Evolutionary conservation across 2,113 vertebrate genomes (phyloP), one percentile per base, ranked within the genome.

Genomic region (Probosciger aterrimus): DNA sequence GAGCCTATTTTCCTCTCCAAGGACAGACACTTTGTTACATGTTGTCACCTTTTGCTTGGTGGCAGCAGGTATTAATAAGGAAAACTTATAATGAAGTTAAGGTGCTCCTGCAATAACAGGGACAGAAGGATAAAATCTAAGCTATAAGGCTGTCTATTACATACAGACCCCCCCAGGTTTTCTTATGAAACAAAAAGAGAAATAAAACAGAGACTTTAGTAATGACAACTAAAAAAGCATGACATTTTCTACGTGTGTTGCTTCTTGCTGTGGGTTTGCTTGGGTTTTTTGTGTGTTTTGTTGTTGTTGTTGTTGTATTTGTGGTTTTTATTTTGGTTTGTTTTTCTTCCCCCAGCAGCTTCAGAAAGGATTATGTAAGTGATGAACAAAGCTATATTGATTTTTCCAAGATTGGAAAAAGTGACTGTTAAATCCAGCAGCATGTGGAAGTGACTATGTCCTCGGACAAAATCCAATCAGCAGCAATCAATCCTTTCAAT

Each of bases 401-500:
- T 90, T 92, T 96, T 63, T 8, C 19, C 7, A 16, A 53, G n/a
- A 69, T 0, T 96, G 6, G 33, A 78, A 84, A 96, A 89, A 89
- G 5, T 69, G 53, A 49, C 46, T 91, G 49, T 55, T 94, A 95
- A 91, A 93, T 93, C 39, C 80, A 92, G 76, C 6, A 2, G 59
- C 19, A 64, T 49, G 8, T 57, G 35, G 69, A 97, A 96, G 23
- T 79, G 69, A 69, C 46, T 90, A 28, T 60, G 53, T 90, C 57
- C 50, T 95, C 18, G 3, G 65, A 95, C 49, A 93, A 95, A 96
- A 96, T 80, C 77, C 44, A 86, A 86, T 95, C 60, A 92, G 90
- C 63, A 92, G 10, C 52, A 94, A 93, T 93, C 82, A 94, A 47
- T 89, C 75, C 46, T 96, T 96, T 93, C 84, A 93, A 89, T 92